These are phyloP conservation scores for Battus philenor DNA, from an alignment of 1,140 invertebrate genomes.

Conservation along the genomic window DNA sequence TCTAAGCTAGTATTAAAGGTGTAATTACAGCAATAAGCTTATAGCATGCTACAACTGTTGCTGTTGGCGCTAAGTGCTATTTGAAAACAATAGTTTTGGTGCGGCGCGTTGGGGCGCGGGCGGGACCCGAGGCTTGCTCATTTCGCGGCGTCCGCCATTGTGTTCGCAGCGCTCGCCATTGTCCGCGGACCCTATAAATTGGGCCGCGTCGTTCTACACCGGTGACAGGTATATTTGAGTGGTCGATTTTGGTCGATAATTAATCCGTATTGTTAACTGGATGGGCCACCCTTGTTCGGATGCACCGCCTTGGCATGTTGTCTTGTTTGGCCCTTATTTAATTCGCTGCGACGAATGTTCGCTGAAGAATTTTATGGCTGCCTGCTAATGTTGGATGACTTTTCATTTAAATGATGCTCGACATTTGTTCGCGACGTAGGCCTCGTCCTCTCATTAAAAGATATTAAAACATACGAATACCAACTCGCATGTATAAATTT, in stretches of 20 bases:
- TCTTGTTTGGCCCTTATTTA: slow-evolving; percentile 22
- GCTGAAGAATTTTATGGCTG: too few relatives aligned
- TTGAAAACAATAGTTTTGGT: too few relatives aligned
- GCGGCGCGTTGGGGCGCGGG: slow-evolving; percentile 28
- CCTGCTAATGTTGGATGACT: too few relatives aligned
- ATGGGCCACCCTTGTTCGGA: slow-evolving; percentile 59
- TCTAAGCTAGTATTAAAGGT: too few relatives aligned
- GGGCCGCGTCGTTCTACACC: slow-evolving; percentile 53
- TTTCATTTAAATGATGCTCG: too few relatives aligned
- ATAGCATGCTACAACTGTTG: too few relatives aligned
- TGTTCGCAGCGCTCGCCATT: slow-evolving; percentile 73
- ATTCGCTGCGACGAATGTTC: slow-evolving; percentile 10
- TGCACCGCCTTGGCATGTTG: slow-evolving; percentile 17
- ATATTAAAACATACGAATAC: too few relatives aligned
- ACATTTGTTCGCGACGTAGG: too few relatives aligned
- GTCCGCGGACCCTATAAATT: slow-evolving; percentile 68
- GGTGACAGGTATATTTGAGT: slow-evolving; percentile 74
- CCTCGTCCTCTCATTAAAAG: too few relatives aligned
- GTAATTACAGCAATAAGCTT: too few relatives aligned
- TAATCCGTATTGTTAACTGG: slow-evolving; percentile 71
- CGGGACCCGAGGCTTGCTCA: slow-evolving; percentile 38
- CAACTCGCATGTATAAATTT: too few relatives aligned
- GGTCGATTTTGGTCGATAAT: slow-evolving; percentile 71
- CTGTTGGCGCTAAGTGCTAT: too few relatives aligned
- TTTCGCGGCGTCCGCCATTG: slow-evolving; percentile 60